These are phyloP conservation scores for Pantherophis alleghaniensis DNA, from an alignment of 2,797 vertebrate species.

Conservation along the genomic window DNA sequence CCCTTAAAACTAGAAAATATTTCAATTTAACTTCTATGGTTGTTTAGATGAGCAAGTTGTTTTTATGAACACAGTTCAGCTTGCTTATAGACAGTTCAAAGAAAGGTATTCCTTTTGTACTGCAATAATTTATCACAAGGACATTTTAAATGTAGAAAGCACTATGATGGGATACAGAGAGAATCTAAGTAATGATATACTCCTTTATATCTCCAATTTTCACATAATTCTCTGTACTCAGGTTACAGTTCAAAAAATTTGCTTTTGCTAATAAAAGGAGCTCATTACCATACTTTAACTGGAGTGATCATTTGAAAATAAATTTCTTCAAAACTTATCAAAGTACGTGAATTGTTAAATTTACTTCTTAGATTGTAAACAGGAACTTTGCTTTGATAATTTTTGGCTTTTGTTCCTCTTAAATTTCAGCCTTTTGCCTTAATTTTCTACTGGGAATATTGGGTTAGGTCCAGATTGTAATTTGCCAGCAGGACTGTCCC, in stretches of 20 bases:
- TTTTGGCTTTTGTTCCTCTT: background rate
- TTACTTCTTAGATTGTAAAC: background rate
- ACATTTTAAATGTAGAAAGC: constrained; percentile 10
- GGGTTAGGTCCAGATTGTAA: background rate
- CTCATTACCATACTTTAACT: background rate
- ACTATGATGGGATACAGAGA: background rate
- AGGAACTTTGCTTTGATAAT: background rate
- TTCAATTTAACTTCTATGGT: background rate
- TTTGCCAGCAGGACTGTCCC: background rate
- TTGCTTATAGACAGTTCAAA: background rate
- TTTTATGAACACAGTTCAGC: constrained; percentile 2
- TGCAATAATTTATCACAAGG: background rate
- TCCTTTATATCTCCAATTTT: background rate
- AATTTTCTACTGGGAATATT: constrained; percentile 15
- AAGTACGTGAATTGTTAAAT: background rate
- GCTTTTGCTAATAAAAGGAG: background rate
- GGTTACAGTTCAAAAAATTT: background rate
- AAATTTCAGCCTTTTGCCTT: background rate
- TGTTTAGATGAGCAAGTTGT: constrained; percentile 8
- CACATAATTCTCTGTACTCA: background rate
- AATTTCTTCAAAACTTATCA: background rate
- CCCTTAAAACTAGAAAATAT: background rate
- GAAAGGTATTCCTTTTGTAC: constrained; percentile 2
- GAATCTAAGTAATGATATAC: background rate
- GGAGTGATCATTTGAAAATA: constrained; percentile 1